phyloP scores from a whole-genome alignment of 2,797 vertebrate species.

The Etheostoma perlongum region DNA sequence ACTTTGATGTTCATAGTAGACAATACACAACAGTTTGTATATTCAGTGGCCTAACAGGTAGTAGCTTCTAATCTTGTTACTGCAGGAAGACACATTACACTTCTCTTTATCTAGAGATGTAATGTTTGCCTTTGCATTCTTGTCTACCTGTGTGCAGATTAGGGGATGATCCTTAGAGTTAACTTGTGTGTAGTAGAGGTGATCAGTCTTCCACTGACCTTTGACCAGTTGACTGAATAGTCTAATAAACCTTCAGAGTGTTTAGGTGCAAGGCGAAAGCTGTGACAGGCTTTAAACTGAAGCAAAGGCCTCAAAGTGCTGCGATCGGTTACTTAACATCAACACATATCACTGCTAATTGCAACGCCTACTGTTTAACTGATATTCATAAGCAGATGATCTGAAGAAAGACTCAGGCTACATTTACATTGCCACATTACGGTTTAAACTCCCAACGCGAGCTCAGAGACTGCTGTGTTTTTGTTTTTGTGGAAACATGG shows the following conservation, averaged over 20 bases:
- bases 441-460: too few relatives aligned
- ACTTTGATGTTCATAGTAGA: neutral
- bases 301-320: neutral
- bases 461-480: too few relatives aligned
- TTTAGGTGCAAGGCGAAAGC: neutral
- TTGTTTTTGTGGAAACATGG: too few relatives aligned
- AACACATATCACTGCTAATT: neutral
- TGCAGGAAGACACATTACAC: neutral
- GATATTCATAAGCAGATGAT: neutral
- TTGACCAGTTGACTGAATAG: neutral
- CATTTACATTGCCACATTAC: too few relatives aligned
- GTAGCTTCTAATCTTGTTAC: neutral
- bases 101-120: neutral
- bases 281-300: neutral
- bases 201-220: neutral
- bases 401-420: neutral
- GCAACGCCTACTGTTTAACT: neutral
- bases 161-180: neutral
- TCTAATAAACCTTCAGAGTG: neutral
- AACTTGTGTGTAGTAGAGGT: neutral
- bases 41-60: neutral
- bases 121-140: conserved; percentile 1
- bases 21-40: neutral
- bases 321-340: too few relatives aligned
- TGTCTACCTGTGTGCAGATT: neutral